Evolutionary conservation across 2,113 vertebrate genomes (phyloP), one percentile per base, ranked within the genome.

Genomic region (Pelecanoides urinatrix): DNA sequence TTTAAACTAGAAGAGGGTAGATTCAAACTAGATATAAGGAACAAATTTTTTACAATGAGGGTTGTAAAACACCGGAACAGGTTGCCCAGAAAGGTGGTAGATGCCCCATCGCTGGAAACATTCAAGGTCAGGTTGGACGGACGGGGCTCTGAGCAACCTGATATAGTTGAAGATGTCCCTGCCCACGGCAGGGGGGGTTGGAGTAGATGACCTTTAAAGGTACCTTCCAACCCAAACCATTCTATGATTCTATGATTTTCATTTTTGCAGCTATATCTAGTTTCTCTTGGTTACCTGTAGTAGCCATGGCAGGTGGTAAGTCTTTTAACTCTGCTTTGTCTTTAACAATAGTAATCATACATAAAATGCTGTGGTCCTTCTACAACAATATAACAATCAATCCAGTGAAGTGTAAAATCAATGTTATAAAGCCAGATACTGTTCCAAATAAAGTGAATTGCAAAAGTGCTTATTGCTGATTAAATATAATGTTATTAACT

Each of bases 381-480:
- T 38, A 38, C 10, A 82, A 61, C 29, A 82, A 26, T 11, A 13
- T 36, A 90, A 47, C 25, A 81, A 90, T 61, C 74, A 92, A 19
- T 29, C 16, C 27, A 77, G 20, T 45, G 25, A 92, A 79, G 62
- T 76, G 32, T 45, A 84, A 95, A 91, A 77, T 58, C 30, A 73
- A 26, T 6, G 2, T 67, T 74, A 81, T 10, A 88, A 86, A 86
- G 59, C 5, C 86, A 95, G 40, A 61, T n/a, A 20, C 36, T 53
- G 7, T 58, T 94, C 20, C n/a, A 88, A 76, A 68, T 65, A 20
- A 68, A 88, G 47, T 49, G 70, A 94, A 83, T 76, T 76, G 30
- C 45, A 21, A 18, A 90, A 88, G 21, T n/a, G 36, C 15, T 94
- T 90, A 90, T 58, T 93, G 32, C 16, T 90, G 49, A 47, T 86